phyloP scores from a whole-genome alignment of 1,140 invertebrate species.

The Zaprionus taronus region DNA sequence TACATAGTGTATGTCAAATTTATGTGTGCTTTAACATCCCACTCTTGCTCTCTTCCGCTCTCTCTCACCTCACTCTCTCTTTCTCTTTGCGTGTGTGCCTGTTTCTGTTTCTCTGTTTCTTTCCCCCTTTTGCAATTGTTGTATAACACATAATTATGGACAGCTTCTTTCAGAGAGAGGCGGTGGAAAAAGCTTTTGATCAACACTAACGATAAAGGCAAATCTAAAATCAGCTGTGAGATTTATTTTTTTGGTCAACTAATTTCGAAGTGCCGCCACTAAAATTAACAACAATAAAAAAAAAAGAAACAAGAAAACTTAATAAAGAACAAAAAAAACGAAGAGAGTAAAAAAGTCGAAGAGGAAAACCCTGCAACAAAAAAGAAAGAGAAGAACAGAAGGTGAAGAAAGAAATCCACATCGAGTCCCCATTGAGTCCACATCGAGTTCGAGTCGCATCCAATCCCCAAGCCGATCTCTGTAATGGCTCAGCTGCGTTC shows the following conservation, averaged over 20 bases:
- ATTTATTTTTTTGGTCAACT: constrained; percentile 17
- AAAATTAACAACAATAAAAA: constrained; percentile 1
- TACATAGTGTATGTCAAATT: constrained; percentile 22
- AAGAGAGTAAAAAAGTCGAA: constrained; percentile 1
- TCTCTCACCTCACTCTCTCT: constrained; percentile 26
- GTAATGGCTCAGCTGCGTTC: constrained; percentile 84
- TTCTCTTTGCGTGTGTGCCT: constrained; percentile 23
- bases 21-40: constrained; percentile 36
- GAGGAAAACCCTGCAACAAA: not conserved
- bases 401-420: not conserved
- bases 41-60: constrained; percentile 24
- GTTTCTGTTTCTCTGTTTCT: constrained; percentile 20
- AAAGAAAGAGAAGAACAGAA: constrained; percentile 2
- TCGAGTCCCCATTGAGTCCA: not conserved
- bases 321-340: not conserved
- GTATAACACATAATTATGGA: constrained; percentile 64
- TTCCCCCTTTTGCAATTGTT: constrained; percentile 56
- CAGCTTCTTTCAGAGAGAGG: constrained; percentile 35
- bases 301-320: not conserved
- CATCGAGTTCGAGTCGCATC: no score
- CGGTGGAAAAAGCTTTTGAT: constrained; percentile 48
- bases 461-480: constrained; percentile 30
- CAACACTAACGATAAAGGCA: constrained; percentile 17
- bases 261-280: not conserved
- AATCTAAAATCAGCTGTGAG: constrained; percentile 37